Percentiles rank a stretch among this genome's conserved stretches.
These are phyloP conservation scores for Phortica okadai DNA, from an alignment of 2,888 invertebrate species.

Conservation along the genomic window DNA sequence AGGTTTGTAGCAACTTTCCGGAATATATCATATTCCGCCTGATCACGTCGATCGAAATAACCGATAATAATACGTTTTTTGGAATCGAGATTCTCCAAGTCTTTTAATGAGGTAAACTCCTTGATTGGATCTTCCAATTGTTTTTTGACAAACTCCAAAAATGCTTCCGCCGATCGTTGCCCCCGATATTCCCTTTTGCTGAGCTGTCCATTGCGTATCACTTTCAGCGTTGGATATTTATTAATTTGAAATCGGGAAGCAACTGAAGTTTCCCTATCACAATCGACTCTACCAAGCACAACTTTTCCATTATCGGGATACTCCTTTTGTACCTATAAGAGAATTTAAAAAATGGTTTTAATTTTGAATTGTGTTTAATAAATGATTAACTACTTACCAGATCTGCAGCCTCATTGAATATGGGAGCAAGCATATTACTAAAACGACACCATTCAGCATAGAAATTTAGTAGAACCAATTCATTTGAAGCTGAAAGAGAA, in stretches of 20 bases:
- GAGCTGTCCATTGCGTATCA: slow-evolving; percentile 93
- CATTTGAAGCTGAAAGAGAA: slow-evolving; percentile 88
- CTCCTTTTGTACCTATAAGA: slow-evolving; percentile 78
- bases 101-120: slow-evolving; percentile 85
- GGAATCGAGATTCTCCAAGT: slow-evolving; percentile 86
- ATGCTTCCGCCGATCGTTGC: slow-evolving; percentile 92
- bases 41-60: slow-evolving; percentile 89
- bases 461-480: slow-evolving; percentile 98
- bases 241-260: slow-evolving; percentile 95
- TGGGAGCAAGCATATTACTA: slow-evolving; percentile 96
- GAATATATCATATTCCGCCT: slow-evolving; percentile 88
- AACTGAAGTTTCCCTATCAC: slow-evolving; percentile 92
- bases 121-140: slow-evolving; percentile 91
- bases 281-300: slow-evolving; percentile 97
- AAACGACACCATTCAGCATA: slow-evolving; percentile 99
- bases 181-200: slow-evolving; percentile 94
- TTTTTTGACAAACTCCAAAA: slow-evolving; percentile 90
- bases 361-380: background rate
- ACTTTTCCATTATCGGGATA: slow-evolving; percentile 90
- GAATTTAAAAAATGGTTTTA: slow-evolving; percentile 13
- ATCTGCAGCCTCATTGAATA: slow-evolving; percentile 96
- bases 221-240: slow-evolving; percentile 98
- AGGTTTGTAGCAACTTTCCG: slow-evolving; percentile 89
- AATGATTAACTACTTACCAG: slow-evolving; percentile 79
- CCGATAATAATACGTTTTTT: slow-evolving; percentile 92